phyloP scores from a whole-genome alignment of 1,140 invertebrate species.

The Drosophila fuyamai region DNA sequence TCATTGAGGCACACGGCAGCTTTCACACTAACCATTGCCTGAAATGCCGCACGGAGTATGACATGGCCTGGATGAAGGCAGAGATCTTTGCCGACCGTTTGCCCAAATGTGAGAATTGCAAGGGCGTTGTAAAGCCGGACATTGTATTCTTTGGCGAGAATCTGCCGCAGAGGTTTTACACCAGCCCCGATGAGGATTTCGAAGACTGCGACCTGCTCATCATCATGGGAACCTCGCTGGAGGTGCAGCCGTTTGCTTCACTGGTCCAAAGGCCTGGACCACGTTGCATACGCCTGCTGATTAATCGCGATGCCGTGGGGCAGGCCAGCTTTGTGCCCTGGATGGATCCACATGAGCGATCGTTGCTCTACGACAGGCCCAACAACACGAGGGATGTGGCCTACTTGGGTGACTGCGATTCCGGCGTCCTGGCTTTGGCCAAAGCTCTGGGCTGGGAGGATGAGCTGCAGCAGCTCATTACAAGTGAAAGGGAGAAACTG shows the following conservation, averaged over 20 bases:
- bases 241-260: slow-evolving; percentile 98
- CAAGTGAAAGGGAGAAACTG: slow-evolving; percentile 85
- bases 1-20: slow-evolving; percentile 97
- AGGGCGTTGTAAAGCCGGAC: slow-evolving; percentile 95
- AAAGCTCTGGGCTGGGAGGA: slow-evolving; percentile 93
- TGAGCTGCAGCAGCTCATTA: slow-evolving; percentile 87
- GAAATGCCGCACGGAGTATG: slow-evolving; percentile 90
- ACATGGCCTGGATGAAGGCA: slow-evolving; percentile 91
- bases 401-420: slow-evolving; percentile 94
- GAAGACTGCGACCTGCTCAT: slow-evolving; percentile 95
- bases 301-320: slow-evolving; percentile 93
- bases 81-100: slow-evolving; percentile 90
- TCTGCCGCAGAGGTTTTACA: slow-evolving; percentile 91
- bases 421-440: slow-evolving; percentile 91
- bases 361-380: slow-evolving; percentile 88
- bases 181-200: slow-evolving; percentile 90
- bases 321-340: slow-evolving; percentile 67
- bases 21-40: slow-evolving; percentile 96
- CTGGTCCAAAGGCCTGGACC: slow-evolving; percentile 90
- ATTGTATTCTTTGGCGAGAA: slow-evolving; percentile 98
- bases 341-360: slow-evolving; percentile 51
- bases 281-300: slow-evolving; percentile 91
- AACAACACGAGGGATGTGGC: slow-evolving; percentile 92
- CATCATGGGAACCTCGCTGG: slow-evolving; percentile 97
- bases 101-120: slow-evolving; percentile 90